phyloP scores from a whole-genome alignment of 2,797 vertebrate genomes.

The Chiroxiphia lanceolata region DNA sequence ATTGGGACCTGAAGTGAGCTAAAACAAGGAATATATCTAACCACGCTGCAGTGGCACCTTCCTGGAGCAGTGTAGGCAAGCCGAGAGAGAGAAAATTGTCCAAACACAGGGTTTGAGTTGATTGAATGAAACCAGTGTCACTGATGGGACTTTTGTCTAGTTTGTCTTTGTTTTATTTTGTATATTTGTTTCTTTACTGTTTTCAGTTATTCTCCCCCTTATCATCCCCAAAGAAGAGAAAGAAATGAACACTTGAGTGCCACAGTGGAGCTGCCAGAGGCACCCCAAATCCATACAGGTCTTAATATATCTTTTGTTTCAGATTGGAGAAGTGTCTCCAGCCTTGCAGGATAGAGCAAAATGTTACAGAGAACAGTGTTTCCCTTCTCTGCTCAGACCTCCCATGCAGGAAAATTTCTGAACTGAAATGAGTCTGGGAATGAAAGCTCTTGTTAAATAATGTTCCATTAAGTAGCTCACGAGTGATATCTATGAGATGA shows the following conservation, averaged over 20 bases:
- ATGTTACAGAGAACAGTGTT: neutral
- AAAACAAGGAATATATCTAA: neutral
- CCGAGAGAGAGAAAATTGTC: neutral
- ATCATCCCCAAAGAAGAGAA: neutral
- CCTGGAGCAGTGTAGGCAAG: neutral
- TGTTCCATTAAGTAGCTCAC: neutral
- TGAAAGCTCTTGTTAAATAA: neutral
- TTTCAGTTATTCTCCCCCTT: neutral
- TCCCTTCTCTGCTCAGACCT: neutral
- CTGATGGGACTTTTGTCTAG: neutral
- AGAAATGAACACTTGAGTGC: neutral
- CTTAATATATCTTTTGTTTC: neutral
- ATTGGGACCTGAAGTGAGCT: neutral
- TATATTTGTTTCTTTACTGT: neutral
- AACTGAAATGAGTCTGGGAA: neutral
- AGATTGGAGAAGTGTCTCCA: neutral
- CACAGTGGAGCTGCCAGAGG: neutral
- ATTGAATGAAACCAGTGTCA: neutral
- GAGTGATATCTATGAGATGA: neutral
- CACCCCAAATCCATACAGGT: neutral
- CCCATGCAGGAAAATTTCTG: neutral
- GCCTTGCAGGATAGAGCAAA: neutral
- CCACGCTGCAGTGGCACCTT: neutral
- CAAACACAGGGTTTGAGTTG: neutral
- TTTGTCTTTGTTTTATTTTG: neutral